phyloP scores from a whole-genome alignment of 2,113 vertebrate genomes.

The Anas platyrhynchos region DNA sequence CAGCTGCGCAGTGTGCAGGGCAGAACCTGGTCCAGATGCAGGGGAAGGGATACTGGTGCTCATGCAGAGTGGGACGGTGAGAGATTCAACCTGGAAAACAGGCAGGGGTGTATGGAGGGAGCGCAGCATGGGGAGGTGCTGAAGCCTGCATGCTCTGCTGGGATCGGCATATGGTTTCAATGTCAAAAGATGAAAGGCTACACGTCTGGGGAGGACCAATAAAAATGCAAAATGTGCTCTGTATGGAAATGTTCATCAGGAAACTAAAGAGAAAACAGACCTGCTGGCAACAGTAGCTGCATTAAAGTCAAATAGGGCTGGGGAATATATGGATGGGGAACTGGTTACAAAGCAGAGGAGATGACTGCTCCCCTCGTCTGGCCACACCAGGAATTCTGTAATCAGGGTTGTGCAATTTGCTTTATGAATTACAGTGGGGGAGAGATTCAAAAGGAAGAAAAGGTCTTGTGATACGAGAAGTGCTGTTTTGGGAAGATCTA shows the following conservation, averaged over 20 bases:
- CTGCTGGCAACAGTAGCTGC: conserved; percentile 20
- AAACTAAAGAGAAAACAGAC: conserved; percentile 32
- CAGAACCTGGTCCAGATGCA: background rate
- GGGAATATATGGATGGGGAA: background rate
- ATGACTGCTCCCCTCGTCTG: conserved; percentile 1
- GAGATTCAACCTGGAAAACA: background rate
- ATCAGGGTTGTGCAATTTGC: background rate
- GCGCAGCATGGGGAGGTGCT: background rate
- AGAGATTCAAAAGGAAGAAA: background rate
- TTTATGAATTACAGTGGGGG: background rate
- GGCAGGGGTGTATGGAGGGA: background rate
- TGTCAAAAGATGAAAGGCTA: conserved; percentile 47
- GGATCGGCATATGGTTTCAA: background rate
- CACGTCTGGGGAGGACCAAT: conserved; percentile 11
- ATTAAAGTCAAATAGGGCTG: background rate
- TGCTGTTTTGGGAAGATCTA: background rate
- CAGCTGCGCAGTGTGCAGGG: background rate
- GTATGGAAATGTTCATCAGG: conserved; percentile 23
- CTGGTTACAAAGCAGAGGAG: background rate
- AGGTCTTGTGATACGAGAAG: background rate
- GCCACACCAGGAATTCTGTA: background rate
- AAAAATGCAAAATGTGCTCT: conserved; percentile 54
- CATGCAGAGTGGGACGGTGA: rapidly evolving
- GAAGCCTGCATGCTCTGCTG: background rate
- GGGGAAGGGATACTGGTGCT: background rate